Conservation (phyloP, 2,888 invertebrate genomes). For the Ptychoptera albimana region DNA sequence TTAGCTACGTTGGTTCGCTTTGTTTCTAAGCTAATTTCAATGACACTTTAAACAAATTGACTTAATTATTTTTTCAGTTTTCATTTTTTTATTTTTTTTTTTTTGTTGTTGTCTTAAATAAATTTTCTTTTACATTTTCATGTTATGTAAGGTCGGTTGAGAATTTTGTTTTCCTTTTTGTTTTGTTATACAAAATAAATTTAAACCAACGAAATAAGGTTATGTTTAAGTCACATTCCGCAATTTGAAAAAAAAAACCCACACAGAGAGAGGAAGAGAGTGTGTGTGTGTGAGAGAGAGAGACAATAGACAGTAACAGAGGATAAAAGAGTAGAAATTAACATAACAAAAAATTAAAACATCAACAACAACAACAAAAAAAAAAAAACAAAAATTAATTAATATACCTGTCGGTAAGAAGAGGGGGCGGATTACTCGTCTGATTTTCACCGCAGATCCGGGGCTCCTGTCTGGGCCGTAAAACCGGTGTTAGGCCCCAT, state of each 20-base stretch:
- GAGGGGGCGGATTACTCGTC: slow-evolving; percentile 31
- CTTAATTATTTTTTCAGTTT: slow-evolving; percentile 6
- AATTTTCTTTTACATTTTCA: too few species aligned
- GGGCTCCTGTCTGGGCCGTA: slow-evolving; percentile 90
- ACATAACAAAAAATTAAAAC: background rate
- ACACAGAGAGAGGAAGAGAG: too few species aligned
- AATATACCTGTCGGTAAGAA: slow-evolving; percentile 31
- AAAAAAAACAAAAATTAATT: background rate
- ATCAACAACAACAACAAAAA: background rate
- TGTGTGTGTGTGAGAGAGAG: too few species aligned
- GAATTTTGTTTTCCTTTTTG: too few species aligned
- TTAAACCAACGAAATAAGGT: too few species aligned
- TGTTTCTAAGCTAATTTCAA: too few species aligned
- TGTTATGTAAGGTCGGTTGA: too few species aligned
- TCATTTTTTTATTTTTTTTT: slow-evolving; percentile 7
- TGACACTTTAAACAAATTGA: background rate
- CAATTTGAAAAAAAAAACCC: too few species aligned
- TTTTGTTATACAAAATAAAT: too few species aligned
- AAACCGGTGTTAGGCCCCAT: slow-evolving; percentile 97
- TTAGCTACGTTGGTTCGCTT: too few species aligned
- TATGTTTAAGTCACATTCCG: too few species aligned
- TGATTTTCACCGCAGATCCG: slow-evolving; percentile 46
- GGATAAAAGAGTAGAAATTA: background rate
- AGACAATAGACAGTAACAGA: too few species aligned
- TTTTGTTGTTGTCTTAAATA: slow-evolving; percentile 1